Evolutionary conservation across 2,888 invertebrate species (phyloP), one percentile per base, ranked within the genome.

Genomic region (Ametastegia equiseti): DNA sequence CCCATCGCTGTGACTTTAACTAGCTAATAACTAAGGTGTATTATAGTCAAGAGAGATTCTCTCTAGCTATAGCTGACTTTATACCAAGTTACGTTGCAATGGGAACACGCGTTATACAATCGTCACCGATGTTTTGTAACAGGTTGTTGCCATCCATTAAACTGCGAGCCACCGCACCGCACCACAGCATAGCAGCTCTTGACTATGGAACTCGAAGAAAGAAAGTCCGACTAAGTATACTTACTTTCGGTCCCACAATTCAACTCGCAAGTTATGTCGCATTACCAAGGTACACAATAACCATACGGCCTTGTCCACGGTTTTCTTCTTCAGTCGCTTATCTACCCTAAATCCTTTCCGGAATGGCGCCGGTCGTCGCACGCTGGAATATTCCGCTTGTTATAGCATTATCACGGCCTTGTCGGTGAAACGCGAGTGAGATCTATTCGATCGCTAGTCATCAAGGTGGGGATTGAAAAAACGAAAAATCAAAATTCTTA

Each of bases 31-130:
- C n/a, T n/a, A n/a, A n/a, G n/a, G n/a, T n/a, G n/a, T n/a, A n/a
- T n/a, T n/a, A n/a, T n/a, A n/a, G n/a, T n/a, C n/a, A n/a, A 11
- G 30, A 30, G 19, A 45, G 45, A 71, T 71, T 67, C 67, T 23
- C 39, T 15, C 19, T 5, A n/a, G n/a, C 13, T 11, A 39, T 27
- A 5, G n/a, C 39, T 71, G 1, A 0, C 9, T 13, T n/a, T 39
- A 73, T 27, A 47, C 36, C 15, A 33, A 63, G 65, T 67, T 67
- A 67, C 65, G 65, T 27, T 75, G 50, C 75, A 75, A 75, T 75
- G 54, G 54, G 75, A 54, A 75, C 75, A 50, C 75, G 47, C 75
- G 75, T 75, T 75, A 75, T 75, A 75, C 75, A 75, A 75, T 75
- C 75, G 75, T 75, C 75, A 54, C 30, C 36, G 33, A 19, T 39